Percentiles rank a stretch among this genome's conserved stretches.
Evolutionary conservation across 2,888 invertebrate species (phyloP).

Genomic region (Amblyjoppa proteus): DNA sequence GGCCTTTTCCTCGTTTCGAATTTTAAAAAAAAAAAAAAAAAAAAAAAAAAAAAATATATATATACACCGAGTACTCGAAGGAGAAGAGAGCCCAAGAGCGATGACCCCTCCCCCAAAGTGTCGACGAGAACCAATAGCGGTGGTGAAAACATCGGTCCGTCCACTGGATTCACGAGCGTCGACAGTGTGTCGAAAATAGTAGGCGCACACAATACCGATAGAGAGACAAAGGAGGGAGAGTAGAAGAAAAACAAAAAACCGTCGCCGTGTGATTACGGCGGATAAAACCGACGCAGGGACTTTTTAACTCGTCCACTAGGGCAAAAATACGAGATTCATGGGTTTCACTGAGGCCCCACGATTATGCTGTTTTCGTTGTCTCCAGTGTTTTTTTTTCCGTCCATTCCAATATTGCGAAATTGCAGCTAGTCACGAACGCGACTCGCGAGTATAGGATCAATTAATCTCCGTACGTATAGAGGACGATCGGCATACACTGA

Average conservation of each 20-base stretch:
- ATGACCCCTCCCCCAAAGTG: constrained; percentile 65
- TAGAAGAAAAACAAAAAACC: background rate
- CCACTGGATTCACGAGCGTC: background rate
- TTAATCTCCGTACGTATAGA: background rate
- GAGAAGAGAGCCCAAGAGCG: constrained; percentile 34
- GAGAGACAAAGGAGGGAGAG: constrained; percentile 4
- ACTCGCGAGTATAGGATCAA: background rate
- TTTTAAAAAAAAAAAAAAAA: background rate
- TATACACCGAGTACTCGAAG: background rate
- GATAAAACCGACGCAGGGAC: background rate
- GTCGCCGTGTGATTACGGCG: background rate
- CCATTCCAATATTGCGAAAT: no score
- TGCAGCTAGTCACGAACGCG: background rate
- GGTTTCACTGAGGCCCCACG: no score
- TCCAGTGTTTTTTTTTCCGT: background rate
- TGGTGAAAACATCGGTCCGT: constrained; percentile 5
- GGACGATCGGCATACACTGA: background rate
- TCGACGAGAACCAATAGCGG: constrained; percentile 71
- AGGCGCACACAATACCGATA: background rate
- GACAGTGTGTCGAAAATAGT: constrained; percentile 64
- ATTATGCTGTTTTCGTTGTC: no score
- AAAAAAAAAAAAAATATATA: background rate
- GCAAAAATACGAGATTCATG: no score
- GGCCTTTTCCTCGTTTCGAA: background rate
- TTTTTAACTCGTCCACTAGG: background rate